phyloP scores from a whole-genome alignment of 2,797 vertebrate genomes.

The Enteromius unitaeniatus region DNA sequence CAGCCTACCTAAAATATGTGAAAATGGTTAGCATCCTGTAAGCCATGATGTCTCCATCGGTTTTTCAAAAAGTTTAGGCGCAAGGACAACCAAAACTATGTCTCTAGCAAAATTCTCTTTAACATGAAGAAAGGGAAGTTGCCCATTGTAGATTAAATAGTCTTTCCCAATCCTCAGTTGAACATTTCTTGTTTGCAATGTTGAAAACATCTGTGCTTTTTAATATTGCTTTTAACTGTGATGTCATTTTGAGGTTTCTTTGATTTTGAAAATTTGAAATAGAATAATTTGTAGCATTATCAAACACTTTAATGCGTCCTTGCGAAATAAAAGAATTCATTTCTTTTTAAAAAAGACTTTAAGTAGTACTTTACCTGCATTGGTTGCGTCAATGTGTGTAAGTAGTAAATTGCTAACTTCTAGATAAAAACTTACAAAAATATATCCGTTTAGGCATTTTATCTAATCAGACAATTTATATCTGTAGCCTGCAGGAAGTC shows the following conservation, averaged over 20 bases:
- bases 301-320: neutral
- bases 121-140: neutral
- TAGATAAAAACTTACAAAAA: neutral
- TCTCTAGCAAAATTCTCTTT: neutral
- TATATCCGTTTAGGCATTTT: neutral
- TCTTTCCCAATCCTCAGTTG: neutral
- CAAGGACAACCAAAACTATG: neutral
- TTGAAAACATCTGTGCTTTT: neutral
- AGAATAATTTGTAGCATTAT: neutral
- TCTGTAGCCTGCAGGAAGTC: neutral
- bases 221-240: neutral
- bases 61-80: neutral
- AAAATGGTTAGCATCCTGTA: neutral
- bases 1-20: neutral
- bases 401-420: neutral
- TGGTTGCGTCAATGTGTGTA: neutral
- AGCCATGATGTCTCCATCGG: neutral
- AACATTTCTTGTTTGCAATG: neutral
- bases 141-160: neutral
- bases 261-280: neutral
- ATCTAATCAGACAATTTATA: constrained; percentile 19
- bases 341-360: neutral
- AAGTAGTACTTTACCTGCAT: neutral
- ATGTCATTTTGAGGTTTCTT: neutral
- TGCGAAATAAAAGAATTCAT: neutral